phyloP scores from a whole-genome alignment of 2,888 invertebrate species.

The Osmoderma eremita region DNA sequence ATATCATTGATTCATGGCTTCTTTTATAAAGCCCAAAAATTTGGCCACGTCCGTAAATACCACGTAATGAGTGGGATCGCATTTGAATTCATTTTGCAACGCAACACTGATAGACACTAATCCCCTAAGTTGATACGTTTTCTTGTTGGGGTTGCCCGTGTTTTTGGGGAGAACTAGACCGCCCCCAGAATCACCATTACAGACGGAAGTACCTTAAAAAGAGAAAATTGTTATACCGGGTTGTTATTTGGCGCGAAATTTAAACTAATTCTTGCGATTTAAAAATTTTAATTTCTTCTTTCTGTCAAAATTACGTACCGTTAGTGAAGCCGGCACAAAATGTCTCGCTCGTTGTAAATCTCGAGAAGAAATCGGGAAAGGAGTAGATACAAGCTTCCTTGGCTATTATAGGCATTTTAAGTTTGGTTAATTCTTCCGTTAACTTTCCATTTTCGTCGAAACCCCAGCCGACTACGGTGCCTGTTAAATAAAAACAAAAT shows the following conservation, averaged over 20 bases:
- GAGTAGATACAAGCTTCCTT: constrained; percentile 71
- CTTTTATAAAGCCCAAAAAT: constrained; percentile 65
- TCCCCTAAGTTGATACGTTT: constrained; percentile 61
- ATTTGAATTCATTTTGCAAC: constrained; percentile 68
- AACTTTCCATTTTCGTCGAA: constrained; percentile 70
- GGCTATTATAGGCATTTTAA: constrained; percentile 71
- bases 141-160: constrained; percentile 48
- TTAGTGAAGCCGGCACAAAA: constrained; percentile 65
- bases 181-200: constrained; percentile 65
- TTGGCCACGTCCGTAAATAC: constrained; percentile 72
- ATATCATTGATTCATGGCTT: constrained; percentile 36
- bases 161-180: constrained; percentile 61
- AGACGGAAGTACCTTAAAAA: constrained; percentile 68
- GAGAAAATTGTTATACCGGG: neutral
- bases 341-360: constrained; percentile 69
- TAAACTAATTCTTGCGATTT: neutral
- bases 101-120: constrained; percentile 70
- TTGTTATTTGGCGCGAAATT: neutral
- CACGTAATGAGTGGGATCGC: constrained; percentile 70
- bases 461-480: constrained; percentile 64
- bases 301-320: constrained; percentile 60
- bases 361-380: constrained; percentile 70
- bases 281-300: constrained; percentile 40
- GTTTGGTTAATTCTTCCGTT: constrained; percentile 68
- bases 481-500: constrained; percentile 49